Evolutionary conservation across 37 sponge, comb jelly and placozoan species (phyloP).

Genomic region (Spongia lamella): DNA sequence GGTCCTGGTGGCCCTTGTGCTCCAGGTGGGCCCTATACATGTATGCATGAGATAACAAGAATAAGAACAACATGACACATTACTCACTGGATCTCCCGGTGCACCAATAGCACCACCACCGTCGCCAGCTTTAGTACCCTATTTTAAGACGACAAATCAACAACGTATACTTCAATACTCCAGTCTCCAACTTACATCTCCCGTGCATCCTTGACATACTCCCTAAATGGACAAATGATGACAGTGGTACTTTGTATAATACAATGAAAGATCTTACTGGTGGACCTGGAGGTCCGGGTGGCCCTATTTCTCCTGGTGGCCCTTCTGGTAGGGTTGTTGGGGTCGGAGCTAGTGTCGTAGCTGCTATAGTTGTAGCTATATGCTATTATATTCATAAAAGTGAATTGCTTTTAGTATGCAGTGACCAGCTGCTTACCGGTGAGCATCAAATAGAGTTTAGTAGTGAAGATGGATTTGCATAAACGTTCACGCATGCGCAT

Average conservation of each 20-base stretch:
- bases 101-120: conserved; percentile 37
- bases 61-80: neutral
- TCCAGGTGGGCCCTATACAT: conserved; percentile 42
- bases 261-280: conserved; percentile 2
- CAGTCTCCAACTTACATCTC: neutral
- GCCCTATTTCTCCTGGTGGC: neutral
- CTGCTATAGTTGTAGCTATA: too few relatives aligned
- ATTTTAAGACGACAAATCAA: neutral
- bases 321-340: conserved; percentile 1
- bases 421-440: too few relatives aligned
- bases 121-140: conserved; percentile 27
- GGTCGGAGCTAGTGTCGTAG: neutral
- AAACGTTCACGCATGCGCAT: conserved; percentile 1
- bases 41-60: neutral
- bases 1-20: conserved; percentile 24
- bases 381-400: too few relatives aligned
- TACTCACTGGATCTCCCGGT: conserved; percentile 60
- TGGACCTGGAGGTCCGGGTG: conserved; percentile 35
- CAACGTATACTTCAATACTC: neutral
- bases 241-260: neutral
- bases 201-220: conserved; percentile 21
- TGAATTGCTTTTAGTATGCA: too few relatives aligned
- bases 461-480: too few relatives aligned
- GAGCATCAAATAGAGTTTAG: too few relatives aligned
- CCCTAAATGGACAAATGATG: neutral